These are phyloP conservation scores for Chunga burmeisteri DNA, from an alignment of 2,113 vertebrate species.

Conservation along the genomic window DNA sequence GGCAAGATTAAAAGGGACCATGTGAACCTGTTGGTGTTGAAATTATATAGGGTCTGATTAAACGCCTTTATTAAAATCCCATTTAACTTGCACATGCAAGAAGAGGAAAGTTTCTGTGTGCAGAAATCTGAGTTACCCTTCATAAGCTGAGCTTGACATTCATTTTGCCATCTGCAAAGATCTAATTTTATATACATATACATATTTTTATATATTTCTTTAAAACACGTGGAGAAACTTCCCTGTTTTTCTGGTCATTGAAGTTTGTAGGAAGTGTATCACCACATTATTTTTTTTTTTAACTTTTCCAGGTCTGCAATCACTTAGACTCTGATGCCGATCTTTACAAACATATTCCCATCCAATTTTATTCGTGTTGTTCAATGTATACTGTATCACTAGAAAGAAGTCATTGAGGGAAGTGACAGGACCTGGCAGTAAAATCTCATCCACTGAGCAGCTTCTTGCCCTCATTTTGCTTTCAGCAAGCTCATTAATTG, in stretches of 20 bases:
- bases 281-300: background rate
- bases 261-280: slow-evolving; percentile 44
- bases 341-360: background rate
- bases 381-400: background rate
- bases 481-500: background rate
- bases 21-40: background rate
- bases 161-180: background rate
- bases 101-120: background rate
- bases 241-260: slow-evolving; percentile 56
- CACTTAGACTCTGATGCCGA: background rate
- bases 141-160: background rate
- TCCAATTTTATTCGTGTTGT: background rate
- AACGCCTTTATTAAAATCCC: background rate
- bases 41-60: background rate
- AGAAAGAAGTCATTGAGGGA: background rate
- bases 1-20: background rate
- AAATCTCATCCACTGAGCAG: background rate
- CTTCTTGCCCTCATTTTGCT: background rate
- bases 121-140: background rate
- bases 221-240: background rate
- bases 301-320: background rate
- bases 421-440: background rate
- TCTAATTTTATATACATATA: background rate
- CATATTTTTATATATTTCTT: background rate
- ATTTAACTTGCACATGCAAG: background rate